Conservation (phyloP, 2,113 vertebrate species). For the Aplodontia rufa region DNA sequence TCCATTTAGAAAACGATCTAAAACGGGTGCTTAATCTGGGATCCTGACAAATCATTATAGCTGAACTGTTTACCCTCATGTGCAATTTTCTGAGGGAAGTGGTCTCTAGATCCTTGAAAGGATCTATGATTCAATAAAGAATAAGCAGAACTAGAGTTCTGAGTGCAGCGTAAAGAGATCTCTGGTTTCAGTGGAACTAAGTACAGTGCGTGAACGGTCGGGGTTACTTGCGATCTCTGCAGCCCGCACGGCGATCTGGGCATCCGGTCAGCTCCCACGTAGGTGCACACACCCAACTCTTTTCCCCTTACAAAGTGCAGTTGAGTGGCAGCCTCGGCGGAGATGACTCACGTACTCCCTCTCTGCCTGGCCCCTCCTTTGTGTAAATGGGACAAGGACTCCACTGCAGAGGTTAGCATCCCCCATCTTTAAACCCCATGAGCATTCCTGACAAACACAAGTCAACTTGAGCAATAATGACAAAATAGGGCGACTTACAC, state of each 20-base stretch:
- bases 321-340: too few species aligned
- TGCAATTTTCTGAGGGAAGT: not conserved
- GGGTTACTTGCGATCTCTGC: not conserved
- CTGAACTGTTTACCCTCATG: not conserved
- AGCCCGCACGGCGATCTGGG: not conserved
- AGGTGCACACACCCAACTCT: not conserved
- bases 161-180: not conserved
- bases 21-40: not conserved
- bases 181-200: not conserved
- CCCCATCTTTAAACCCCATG: not conserved
- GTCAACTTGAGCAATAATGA: not conserved
- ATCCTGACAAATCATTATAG: not conserved
- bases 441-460: not conserved
- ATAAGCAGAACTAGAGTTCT: not conserved
- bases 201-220: not conserved
- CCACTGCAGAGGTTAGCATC: not conserved
- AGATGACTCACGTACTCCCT: not conserved
- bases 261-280: not conserved
- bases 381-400: not conserved
- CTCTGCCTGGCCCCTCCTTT: not conserved
- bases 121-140: not conserved
- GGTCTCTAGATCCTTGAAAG: not conserved
- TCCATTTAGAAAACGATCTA: not conserved
- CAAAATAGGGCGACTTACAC: too few species aligned
- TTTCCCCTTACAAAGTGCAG: not conserved